Base-by-base conservation (phyloP, 2,113 vertebrate genomes). In the Cyanoliseus patagonus region DNA sequence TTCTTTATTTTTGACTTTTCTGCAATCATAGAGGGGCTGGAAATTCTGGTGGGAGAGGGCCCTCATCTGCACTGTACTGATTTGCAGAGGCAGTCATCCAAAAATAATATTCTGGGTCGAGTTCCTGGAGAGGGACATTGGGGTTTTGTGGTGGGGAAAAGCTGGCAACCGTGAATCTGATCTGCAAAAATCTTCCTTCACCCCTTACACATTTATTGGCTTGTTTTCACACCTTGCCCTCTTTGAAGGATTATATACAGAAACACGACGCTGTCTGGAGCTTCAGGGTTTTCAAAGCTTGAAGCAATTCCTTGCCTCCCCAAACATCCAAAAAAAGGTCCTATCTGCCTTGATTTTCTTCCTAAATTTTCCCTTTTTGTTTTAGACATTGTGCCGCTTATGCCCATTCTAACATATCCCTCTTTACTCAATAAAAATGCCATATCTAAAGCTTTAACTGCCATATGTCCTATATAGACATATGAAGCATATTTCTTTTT, bases 111-210 rank as follows among this genome's bases (percentile, higher is more conserved):
- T 95, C 95, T 95, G 88, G 55, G 91, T 93, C 2, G 69, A 97
- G 97, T 97, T 97, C 96, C 95, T 97, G 97, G 89, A 95, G 96
- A 96, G 95, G 93, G 95, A 97, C 30, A 25, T 94, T 95, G 93
- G 96, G 96, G 82, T 97, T 97, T 97, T 97, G 96, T 94, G 97
- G 97, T 78, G 39, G 77, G 69, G 83, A 85, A 94, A 96, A 83
- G 64, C 91, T 97, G 93, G 95, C 94, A 97, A 94, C 91, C 64
- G 80, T 57, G 68, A 92, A 80, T 96, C 91, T 80, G 90, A 88
- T 95, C 95, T 94, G 80, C 61, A 95, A 94, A 97, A 96, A 90
- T 96, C 93, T 92, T 91, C 92, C 91, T 96, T 95, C 78, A 85
- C 59, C 88, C 79, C 39, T 92, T 86, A 86, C 49, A 91, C 79